A percentile compares a stretch with the other conserved stretches of the same genome.
Evolutionary conservation across 1,140 invertebrate species (phyloP).

Genomic region (Polyergus mexicanus): DNA sequence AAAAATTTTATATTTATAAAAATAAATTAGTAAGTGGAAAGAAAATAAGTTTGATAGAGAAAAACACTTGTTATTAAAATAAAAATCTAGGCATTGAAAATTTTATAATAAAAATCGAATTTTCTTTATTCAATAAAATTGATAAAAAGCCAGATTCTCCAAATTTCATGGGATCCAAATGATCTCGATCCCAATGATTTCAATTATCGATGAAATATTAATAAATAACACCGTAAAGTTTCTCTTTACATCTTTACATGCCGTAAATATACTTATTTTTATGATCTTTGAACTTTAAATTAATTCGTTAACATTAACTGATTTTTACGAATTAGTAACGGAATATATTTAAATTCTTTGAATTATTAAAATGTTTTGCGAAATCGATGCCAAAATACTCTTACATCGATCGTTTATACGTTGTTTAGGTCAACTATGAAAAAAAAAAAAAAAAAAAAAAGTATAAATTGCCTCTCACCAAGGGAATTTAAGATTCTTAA

Average conservation of each 20-base stretch:
- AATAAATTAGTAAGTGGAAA: not conserved
- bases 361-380: not conserved
- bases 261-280: slow-evolving; percentile 15
- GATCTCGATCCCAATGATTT: too few species aligned
- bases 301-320: not conserved
- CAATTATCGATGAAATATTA: not conserved
- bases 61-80: not conserved
- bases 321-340: not conserved
- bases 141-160: not conserved
- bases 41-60: not conserved
- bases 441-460: slow-evolving; percentile 12
- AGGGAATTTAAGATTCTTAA: slow-evolving; percentile 35
- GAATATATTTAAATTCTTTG: not conserved
- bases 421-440: not conserved
- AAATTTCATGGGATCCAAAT: not conserved
- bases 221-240: not conserved
- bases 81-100: not conserved
- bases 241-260: slow-evolving; percentile 2
- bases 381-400: not conserved
- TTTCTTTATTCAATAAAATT: not conserved
- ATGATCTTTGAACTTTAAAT: slow-evolving; percentile 1
- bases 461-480: slow-evolving; percentile 17
- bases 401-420: not conserved
- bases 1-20: not conserved
- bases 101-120: not conserved